phyloP scores from a whole-genome alignment of 2,888 invertebrate species.

The Chloromyia formosa region DNA sequence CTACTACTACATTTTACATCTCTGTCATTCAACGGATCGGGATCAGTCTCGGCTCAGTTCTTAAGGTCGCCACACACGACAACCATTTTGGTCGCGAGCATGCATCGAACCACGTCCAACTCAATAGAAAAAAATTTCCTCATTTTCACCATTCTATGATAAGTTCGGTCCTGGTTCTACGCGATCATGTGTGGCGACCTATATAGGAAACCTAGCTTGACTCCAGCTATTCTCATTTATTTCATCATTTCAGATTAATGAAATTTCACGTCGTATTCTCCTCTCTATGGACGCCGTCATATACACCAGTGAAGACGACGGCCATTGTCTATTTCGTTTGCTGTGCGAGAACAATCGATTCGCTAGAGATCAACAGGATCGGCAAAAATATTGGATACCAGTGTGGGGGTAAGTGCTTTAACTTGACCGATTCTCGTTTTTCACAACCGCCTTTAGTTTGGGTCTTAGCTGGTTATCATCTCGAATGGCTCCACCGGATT shows the following conservation, averaged over 20 bases:
- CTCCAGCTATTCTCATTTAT: too few species aligned
- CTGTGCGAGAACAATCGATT: conserved; percentile 75
- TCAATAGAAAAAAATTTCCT: too few species aligned
- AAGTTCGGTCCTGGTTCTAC: too few species aligned
- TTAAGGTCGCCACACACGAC: too few species aligned
- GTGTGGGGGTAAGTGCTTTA: conserved; percentile 73
- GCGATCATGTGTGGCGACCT: too few species aligned
- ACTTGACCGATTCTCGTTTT: conserved; percentile 24
- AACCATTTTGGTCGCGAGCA: too few species aligned
- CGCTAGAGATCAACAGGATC: conserved; percentile 67
- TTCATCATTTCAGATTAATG: conserved; percentile 60
- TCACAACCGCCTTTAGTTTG: conserved; percentile 65
- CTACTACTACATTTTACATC: too few species aligned
- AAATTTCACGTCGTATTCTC: conserved; percentile 67
- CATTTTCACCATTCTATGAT: too few species aligned
- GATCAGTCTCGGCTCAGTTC: too few species aligned
- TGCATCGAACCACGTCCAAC: too few species aligned
- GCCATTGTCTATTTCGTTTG: conserved; percentile 70
- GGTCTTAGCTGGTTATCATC: conserved; percentile 81
- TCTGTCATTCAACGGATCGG: too few species aligned
- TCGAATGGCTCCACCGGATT: conserved; percentile 60
- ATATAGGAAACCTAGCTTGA: too few species aligned
- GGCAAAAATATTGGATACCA: conserved; percentile 75
- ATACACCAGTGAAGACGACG: conserved; percentile 66
- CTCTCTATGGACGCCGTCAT: conserved; percentile 69